These are phyloP conservation scores for Trogon melanurus DNA, from an alignment of 2,113 vertebrate species.

Conservation along the genomic window DNA sequence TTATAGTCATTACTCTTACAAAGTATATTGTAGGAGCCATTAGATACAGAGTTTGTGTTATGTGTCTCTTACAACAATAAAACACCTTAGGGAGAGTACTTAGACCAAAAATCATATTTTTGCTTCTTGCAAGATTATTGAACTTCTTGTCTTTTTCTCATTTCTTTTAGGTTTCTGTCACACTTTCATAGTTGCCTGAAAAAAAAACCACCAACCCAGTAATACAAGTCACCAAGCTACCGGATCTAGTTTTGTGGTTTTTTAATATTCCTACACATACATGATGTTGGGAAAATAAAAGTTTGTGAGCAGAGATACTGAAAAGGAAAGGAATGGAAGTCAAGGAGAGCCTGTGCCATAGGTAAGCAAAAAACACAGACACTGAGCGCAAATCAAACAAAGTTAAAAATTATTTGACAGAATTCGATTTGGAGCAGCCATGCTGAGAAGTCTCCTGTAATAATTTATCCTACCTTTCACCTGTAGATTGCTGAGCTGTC, in stretches of 20 bases:
- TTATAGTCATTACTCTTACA: constrained; percentile 26
- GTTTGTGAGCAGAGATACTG: constrained; percentile 33
- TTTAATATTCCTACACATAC: not conserved
- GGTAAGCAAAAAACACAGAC: constrained; percentile 63
- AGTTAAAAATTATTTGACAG: constrained; percentile 77
- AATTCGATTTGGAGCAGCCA: constrained; percentile 75
- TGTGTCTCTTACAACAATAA: constrained; percentile 57
- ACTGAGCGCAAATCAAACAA: constrained; percentile 75
- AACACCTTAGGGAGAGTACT: constrained; percentile 40
- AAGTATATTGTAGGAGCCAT: constrained; percentile 33
- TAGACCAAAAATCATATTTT: constrained; percentile 44
- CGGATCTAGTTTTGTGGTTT: not conserved
- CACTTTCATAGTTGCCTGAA: too few relatives aligned
- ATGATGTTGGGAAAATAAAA: constrained; percentile 23
- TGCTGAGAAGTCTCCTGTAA: constrained; percentile 54
- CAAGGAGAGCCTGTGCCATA: constrained; percentile 53
- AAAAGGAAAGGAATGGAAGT: constrained; percentile 38
- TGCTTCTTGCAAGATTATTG: constrained; percentile 62
- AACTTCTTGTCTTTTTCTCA: constrained; percentile 39
- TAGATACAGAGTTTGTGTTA: constrained; percentile 39
- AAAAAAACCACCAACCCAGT: too few relatives aligned
- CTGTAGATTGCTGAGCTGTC: constrained; percentile 63
- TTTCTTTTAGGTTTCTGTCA: constrained; percentile 48
- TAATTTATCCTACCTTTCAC: constrained; percentile 69
- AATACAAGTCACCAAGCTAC: constrained; percentile 39